Evolutionary conservation across 2,888 invertebrate genomes (phyloP).

Genomic region (Dilophus febrilis): DNA sequence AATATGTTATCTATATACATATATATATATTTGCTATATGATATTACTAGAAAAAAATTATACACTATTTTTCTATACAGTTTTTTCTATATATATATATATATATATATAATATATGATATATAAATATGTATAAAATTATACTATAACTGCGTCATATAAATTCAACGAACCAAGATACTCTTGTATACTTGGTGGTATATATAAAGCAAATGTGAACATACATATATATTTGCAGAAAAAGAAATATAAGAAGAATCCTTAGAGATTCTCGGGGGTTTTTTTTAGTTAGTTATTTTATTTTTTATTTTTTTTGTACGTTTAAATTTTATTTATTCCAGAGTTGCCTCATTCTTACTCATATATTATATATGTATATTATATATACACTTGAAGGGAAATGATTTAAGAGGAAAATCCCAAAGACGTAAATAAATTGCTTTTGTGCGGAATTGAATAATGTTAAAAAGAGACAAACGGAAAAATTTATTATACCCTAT

Average conservation of each 20-base stretch:
- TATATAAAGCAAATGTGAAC: no score
- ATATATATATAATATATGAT: not conserved
- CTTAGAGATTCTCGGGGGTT: conserved; percentile 1
- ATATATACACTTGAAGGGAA: conserved; percentile 13
- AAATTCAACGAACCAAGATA: no score
- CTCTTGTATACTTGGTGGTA: no score
- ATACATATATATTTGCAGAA: no score
- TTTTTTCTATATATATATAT: not conserved
- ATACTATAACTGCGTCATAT: no score
- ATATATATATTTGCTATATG: not conserved
- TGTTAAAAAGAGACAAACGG: not conserved
- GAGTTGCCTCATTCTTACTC: conserved; percentile 9
- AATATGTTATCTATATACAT: conserved; percentile 3
- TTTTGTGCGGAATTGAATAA: conserved; percentile 2
- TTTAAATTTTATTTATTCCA: conserved; percentile 3
- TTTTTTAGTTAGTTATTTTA: not conserved
- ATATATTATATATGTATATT: no score
- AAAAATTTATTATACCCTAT: no score
- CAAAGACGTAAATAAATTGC: conserved; percentile 12
- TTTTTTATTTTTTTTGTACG: not conserved
- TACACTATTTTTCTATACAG: no score
- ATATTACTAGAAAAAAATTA: not conserved
- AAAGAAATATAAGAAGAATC: no score
- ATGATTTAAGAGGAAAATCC: conserved; percentile 12
- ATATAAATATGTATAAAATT: not conserved